Conservation (phyloP, 2,888 invertebrate species). For the Trissolcus brochymenae region DNA sequence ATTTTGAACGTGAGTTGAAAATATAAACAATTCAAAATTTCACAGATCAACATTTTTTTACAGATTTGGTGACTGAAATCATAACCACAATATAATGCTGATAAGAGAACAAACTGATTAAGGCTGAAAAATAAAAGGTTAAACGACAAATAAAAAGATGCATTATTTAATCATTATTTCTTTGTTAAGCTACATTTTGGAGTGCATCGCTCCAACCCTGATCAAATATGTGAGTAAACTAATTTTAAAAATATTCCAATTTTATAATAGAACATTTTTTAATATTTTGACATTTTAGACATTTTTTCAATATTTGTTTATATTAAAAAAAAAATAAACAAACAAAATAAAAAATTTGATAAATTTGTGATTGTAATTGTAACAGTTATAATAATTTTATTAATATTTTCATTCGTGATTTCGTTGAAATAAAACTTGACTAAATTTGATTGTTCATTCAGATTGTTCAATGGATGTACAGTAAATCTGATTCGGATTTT, state of each 20-base stretch:
- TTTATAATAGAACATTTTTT: neutral
- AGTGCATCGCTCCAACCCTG: constrained; percentile 63
- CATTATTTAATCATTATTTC: constrained; percentile 65
- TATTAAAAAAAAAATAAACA: too few species aligned
- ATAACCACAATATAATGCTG: neutral
- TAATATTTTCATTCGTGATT: neutral
- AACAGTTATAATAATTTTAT: neutral
- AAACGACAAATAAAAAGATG: constrained; percentile 13
- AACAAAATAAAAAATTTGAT: too few species aligned
- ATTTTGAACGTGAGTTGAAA: neutral
- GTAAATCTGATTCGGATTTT: constrained; percentile 59
- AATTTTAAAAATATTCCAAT: constrained; percentile 2
- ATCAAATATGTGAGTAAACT: constrained; percentile 68
- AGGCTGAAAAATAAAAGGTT: constrained; percentile 1
- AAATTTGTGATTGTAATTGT: too few species aligned
- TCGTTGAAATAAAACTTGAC: neutral
- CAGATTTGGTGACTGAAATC: neutral
- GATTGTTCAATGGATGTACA: constrained; percentile 62
- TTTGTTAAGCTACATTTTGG: constrained; percentile 65
- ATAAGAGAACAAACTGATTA: neutral
- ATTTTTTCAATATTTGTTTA: too few species aligned
- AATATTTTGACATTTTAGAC: neutral
- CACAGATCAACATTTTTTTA: neutral
- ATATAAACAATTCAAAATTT: neutral
- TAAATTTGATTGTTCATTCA: constrained; percentile 39